Evolutionary conservation across 2,113 vertebrate genomes (phyloP), one percentile per base, ranked within the genome.

Genomic region (Camelus bactrianus): DNA sequence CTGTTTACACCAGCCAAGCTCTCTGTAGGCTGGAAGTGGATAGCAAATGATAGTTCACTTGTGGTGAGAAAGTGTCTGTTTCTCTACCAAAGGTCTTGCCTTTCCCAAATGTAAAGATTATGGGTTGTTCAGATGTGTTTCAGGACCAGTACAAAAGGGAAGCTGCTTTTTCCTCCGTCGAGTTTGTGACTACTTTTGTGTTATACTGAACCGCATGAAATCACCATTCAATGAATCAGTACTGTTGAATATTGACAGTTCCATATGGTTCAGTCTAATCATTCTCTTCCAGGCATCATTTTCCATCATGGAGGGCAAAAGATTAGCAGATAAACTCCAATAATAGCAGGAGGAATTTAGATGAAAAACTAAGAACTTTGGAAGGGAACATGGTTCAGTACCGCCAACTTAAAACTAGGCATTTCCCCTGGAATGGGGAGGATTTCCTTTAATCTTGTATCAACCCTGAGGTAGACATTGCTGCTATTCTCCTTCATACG

Each of bases 351-450:
- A 93, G 46, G 30, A 87, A 87, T 72, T 85, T 79, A 84, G 75
- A 65, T 81, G 56, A 82, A 62, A 72, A 83, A 96, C 58, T 64
- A 64, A 69, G 62, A 87, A 70, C 50, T 90, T 80, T 84, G 46
- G 20, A 80, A 84, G 15, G 35, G 38, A 76, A 67, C 3, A 6
- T 13, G 11, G 32, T 69, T 96, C 50, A n/a, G 16, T 56, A 38
- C 32, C 50, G 42, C 46, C 9, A 70, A 13, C 8, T 14, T 15
- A 91, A 32, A 76, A 6, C 19, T 30, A 38, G 60, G 32, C 8
- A 62, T 72, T 88, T 92, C 35, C 65, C 32, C 60, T 38, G 10
- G 54, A 13, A 42, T 84, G 30, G 16, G n/a, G 14, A 46, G 77
- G 35, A 75, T 86, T 60, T 86, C 32, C 56, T 79, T 69, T 80